These are phyloP conservation scores for Plemyria rubiginata DNA, from an alignment of 2,888 invertebrate genomes.

Conservation along the genomic window DNA sequence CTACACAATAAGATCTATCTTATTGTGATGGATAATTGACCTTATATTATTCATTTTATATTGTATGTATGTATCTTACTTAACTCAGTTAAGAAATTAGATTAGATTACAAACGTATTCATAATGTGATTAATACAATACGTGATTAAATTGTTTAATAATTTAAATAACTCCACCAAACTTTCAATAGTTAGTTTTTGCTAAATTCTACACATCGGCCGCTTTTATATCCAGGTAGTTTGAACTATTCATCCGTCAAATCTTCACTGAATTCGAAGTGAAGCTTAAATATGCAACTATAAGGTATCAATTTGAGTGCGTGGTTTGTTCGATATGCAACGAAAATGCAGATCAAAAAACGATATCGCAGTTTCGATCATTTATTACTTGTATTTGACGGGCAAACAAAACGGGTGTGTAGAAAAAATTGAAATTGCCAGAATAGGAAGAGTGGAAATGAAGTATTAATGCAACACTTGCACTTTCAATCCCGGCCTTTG, in stretches of 20 bases:
- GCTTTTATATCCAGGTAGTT: conserved; percentile 69
- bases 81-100: too few species aligned
- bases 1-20: too few species aligned
- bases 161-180: conserved; percentile 1
- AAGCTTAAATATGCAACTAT: conserved; percentile 3
- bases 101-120: too few species aligned
- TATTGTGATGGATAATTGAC: too few species aligned
- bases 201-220: conserved; percentile 40
- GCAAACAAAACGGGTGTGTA: conserved; percentile 70
- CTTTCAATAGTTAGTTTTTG: conserved; percentile 20
- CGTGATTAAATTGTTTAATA: conserved; percentile 5
- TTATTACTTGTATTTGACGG: conserved; percentile 80
- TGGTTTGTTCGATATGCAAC: conserved; percentile 40
- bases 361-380: conserved; percentile 81
- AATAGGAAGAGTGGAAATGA: conserved; percentile 73
- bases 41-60: too few species aligned
- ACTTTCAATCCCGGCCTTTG: conserved; percentile 75
- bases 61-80: too few species aligned
- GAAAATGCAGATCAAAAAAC: conserved; percentile 61
- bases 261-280: conserved; percentile 12
- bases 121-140: background rate
- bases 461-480: conserved; percentile 84
- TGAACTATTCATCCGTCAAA: conserved; percentile 45
- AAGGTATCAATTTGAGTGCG: conserved; percentile 43
- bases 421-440: conserved; percentile 74